Percentiles rank a stretch among this genome's conserved stretches.
phyloP scores from a whole-genome alignment of 2,113 vertebrate genomes.

The Laticauda laticaudata region DNA sequence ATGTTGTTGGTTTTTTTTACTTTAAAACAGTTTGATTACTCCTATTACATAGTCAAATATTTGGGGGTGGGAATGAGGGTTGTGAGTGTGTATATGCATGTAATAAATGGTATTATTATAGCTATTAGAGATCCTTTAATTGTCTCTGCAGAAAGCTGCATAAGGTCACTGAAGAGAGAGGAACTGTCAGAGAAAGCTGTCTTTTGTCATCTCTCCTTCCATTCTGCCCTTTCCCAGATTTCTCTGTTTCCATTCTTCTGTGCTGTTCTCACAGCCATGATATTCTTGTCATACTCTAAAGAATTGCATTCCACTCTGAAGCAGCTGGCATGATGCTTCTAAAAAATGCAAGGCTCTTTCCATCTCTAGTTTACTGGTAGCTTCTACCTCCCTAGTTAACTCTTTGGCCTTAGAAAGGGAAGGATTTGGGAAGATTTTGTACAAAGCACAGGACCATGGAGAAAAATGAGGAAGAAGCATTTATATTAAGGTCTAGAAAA shows the following conservation, averaged over 20 bases:
- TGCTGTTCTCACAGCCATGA: slow-evolving; percentile 11
- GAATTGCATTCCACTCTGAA: slow-evolving; percentile 26
- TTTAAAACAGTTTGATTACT: not conserved
- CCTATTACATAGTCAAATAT: not conserved
- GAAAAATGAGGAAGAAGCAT: slow-evolving; percentile 43
- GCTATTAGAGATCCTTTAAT: not conserved
- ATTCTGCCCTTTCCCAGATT: not conserved
- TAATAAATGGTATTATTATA: accelerated
- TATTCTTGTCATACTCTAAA: not conserved
- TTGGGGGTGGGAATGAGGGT: not conserved
- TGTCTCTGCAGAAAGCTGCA: not conserved
- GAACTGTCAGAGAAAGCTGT: slow-evolving; percentile 18
- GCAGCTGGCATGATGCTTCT: not conserved
- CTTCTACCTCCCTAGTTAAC: slow-evolving; percentile 14
- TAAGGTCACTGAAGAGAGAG: slow-evolving; percentile 9
- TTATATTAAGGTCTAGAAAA: slow-evolving; percentile 37
- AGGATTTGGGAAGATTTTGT: slow-evolving; percentile 48
- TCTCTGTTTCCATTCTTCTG: not conserved
- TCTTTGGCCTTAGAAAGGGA: slow-evolving; percentile 41
- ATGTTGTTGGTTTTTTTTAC: not conserved
- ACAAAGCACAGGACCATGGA: slow-evolving; percentile 42
- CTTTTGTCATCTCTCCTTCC: not conserved
- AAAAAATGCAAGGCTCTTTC: slow-evolving; percentile 40
- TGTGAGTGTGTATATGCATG: not conserved
- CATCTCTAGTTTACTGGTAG: not conserved